Base-by-base conservation (phyloP, 2,113 vertebrate species). In the Pyrgilauda ruficollis region DNA sequence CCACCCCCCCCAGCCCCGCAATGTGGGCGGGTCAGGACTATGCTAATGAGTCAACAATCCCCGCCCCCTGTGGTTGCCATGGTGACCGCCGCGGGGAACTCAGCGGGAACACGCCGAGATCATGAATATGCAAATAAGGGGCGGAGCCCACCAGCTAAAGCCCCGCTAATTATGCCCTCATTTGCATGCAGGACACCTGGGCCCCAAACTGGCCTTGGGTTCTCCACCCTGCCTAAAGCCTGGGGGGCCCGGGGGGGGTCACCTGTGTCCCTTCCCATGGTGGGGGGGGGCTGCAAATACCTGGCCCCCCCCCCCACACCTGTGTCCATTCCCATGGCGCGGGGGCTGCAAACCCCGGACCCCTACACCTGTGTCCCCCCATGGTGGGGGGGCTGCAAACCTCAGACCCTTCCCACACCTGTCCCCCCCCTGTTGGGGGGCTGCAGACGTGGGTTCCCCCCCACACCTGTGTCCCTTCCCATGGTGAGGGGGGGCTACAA, bases 31-130 rank as follows among this genome's bases (percentile, higher is more conserved):
- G 19, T 7, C 76, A 11, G 61, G 49, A 4, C 24, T 66, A 53
- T 35, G 76, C 39, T 44, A 79, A 66, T 44, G 76, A 43, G 39
- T 24, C 2, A 3, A 0, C 9, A 44, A 24, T 44, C 39, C 31
- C 47, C 23, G 11, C 46, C 59, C 35, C 56, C 35, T 2, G 28
- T 7, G 75, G 59, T 63, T 63, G 47, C 59, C 31, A 28, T 28
- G 59, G 75, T 21, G 59, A 64, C 37, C 37, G 18, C 13, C 30
- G 28, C 4, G 5, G 37, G 30, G 30, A n/a, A 18, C 37, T 16
- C 47, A 6, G 18, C 13, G 6, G 8, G 8, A 7, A 47, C 31
- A 13, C 30, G 8, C 22, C 1, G 7, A 11, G 8, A 9, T 21
- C 5, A 30, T 62, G 15, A 53, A 35, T 79, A 79, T 79, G 49